phyloP scores from a whole-genome alignment of 1,140 invertebrate species.

The Planococcus citri region DNA sequence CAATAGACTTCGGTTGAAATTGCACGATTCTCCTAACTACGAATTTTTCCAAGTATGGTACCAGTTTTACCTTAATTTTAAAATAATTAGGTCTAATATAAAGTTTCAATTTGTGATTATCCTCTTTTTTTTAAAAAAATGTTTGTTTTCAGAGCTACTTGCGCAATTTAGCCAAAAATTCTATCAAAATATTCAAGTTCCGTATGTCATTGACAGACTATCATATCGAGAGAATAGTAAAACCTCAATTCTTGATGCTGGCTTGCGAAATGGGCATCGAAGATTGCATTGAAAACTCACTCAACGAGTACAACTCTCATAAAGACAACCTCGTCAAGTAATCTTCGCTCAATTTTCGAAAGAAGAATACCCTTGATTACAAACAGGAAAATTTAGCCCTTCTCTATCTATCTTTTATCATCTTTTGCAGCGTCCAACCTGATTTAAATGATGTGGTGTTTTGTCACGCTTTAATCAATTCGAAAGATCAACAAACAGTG shows the following conservation, averaged over 20 bases:
- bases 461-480: neutral
- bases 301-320: neutral
- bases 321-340: neutral
- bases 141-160: too few species aligned
- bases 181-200: too few species aligned
- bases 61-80: too few species aligned
- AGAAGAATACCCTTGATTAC: too few species aligned
- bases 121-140: too few species aligned
- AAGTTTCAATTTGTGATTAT: too few species aligned
- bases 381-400: too few species aligned
- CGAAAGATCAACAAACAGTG: neutral
- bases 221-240: neutral
- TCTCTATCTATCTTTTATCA: too few species aligned
- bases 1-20: slow-evolving; percentile 33
- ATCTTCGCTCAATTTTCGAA: too few species aligned
- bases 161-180: too few species aligned
- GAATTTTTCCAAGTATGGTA: slow-evolving; percentile 35
- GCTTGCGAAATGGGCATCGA: neutral
- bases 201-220: neutral
- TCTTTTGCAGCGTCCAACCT: neutral
- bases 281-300: neutral
- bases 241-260: neutral
- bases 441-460: neutral
- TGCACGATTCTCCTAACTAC: slow-evolving; percentile 34
- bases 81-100: too few species aligned